phyloP scores from a whole-genome alignment of 2,888 invertebrate species.

The Trissonchulus sp. region DNA sequence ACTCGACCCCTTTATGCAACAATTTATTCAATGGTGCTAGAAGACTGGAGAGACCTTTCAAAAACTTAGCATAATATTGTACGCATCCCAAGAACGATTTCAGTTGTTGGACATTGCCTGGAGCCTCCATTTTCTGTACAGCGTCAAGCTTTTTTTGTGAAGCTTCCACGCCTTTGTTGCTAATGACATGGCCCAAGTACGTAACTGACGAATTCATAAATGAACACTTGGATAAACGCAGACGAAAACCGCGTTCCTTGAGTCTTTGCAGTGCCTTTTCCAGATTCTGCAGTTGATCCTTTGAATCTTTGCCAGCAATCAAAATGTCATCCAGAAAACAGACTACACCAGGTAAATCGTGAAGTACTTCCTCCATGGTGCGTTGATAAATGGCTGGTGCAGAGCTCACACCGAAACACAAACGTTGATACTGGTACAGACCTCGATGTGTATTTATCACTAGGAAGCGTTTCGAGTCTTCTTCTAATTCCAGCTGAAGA shows the following conservation, averaged over 20 bases:
- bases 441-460: conserved; percentile 41
- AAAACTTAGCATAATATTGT: neutral
- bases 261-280: neutral
- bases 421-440: conserved; percentile 39
- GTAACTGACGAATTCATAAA: neutral
- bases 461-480: conserved; percentile 33
- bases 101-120: neutral
- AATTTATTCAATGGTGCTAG: neutral
- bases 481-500: conserved; percentile 36
- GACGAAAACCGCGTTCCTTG: neutral
- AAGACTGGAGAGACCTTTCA: neutral
- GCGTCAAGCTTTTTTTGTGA: neutral
- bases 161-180: neutral
- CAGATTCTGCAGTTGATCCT: neutral
- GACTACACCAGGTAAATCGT: conserved; percentile 33
- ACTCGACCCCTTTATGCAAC: neutral
- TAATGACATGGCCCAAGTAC: neutral
- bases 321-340: conserved; percentile 36
- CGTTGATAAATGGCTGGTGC: conserved; percentile 40
- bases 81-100: neutral
- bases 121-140: neutral
- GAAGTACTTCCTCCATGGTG: conserved; percentile 39
- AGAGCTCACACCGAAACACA: conserved; percentile 40
- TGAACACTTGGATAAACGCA: neutral
- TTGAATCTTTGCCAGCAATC: neutral